A percentile compares a stretch with the other conserved stretches of the same genome.
Evolutionary conservation across 1,140 invertebrate species (phyloP).

Genomic region (Drosophila varians): DNA sequence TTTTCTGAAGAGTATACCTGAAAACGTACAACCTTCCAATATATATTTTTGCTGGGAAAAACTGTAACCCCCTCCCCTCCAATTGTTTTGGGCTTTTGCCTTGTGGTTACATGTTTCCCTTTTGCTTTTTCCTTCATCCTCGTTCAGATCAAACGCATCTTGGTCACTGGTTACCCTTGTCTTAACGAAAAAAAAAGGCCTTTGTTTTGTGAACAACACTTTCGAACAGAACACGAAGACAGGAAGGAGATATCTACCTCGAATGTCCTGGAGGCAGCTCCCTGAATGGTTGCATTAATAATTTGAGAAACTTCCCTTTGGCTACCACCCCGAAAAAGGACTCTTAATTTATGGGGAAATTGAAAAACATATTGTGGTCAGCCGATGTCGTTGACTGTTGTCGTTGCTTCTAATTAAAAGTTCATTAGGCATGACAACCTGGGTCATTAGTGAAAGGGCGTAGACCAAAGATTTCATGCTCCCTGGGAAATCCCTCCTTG

Average conservation of each 20-base stretch:
- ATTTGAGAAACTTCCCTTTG: constrained; percentile 26
- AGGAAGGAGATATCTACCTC: neutral
- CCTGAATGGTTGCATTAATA: constrained; percentile 31
- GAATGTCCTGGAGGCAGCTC: constrained; percentile 3
- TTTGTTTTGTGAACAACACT: constrained; percentile 26
- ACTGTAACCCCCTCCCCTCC: neutral
- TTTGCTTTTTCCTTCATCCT: neutral
- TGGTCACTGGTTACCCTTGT: constrained; percentile 30
- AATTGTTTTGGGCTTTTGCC: constrained; percentile 16
- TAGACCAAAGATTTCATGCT: constrained; percentile 18
- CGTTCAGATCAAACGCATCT: constrained; percentile 63
- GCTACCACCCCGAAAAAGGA: constrained; percentile 7
- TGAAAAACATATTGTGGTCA: constrained; percentile 66
- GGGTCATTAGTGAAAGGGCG: constrained; percentile 50
- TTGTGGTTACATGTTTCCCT: constrained; percentile 46
- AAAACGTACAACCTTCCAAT: neutral
- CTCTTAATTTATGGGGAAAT: constrained; percentile 66
- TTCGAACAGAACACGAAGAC: neutral
- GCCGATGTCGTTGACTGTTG: constrained; percentile 41
- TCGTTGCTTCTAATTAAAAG: constrained; percentile 75
- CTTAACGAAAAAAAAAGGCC: constrained; percentile 55
- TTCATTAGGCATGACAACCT: constrained; percentile 73
- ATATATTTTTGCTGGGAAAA: constrained; percentile 4
- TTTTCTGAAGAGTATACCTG: neutral
- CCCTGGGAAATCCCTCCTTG: neutral